These are phyloP conservation scores for Petrophora chlorosata DNA, from an alignment of 2,888 invertebrate genomes.

Conservation along the genomic window DNA sequence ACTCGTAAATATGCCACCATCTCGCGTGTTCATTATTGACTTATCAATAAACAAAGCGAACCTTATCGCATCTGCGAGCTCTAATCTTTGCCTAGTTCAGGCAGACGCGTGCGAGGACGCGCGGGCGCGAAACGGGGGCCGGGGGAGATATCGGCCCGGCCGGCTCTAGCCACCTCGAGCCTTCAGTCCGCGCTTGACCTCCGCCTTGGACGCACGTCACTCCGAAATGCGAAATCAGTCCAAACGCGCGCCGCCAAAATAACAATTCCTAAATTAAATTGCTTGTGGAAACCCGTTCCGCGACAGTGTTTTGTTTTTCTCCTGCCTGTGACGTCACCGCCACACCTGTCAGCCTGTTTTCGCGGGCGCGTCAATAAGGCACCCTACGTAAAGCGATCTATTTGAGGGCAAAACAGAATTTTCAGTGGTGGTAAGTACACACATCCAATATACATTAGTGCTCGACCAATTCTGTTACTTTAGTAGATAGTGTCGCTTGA, in stretches of 20 bases:
- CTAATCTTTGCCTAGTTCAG: slow-evolving; percentile 55
- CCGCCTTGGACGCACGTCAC: slow-evolving; percentile 45
- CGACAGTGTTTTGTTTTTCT: slow-evolving; percentile 40
- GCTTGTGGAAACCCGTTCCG: slow-evolving; percentile 37
- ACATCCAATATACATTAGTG: slow-evolving; percentile 24
- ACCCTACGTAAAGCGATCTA: slow-evolving; percentile 46
- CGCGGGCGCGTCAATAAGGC: slow-evolving; percentile 46
- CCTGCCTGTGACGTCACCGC: slow-evolving; percentile 48
- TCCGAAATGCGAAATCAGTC: slow-evolving; percentile 32
- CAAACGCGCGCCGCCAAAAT: slow-evolving; percentile 63
- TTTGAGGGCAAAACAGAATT: slow-evolving; percentile 49
- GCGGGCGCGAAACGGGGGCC: slow-evolving; percentile 49
- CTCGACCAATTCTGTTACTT: slow-evolving; percentile 8
- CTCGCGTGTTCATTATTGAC: slow-evolving; percentile 30
- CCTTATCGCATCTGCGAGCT: slow-evolving; percentile 49
- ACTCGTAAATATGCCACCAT: slow-evolving; percentile 10
- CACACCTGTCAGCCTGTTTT: slow-evolving; percentile 35
- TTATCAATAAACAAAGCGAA: slow-evolving; percentile 32
- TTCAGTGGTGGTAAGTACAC: slow-evolving; percentile 45
- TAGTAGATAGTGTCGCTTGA: slow-evolving; percentile 10
- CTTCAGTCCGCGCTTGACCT: slow-evolving; percentile 66
- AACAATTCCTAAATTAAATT: slow-evolving; percentile 69
- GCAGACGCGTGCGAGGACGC: slow-evolving; percentile 65
- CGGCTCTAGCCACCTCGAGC: slow-evolving; percentile 58
- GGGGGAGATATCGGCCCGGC: slow-evolving; percentile 58